These are phyloP conservation scores for Myopa tessellatipennis DNA, from an alignment of 2,888 invertebrate genomes.

Conservation along the genomic window DNA sequence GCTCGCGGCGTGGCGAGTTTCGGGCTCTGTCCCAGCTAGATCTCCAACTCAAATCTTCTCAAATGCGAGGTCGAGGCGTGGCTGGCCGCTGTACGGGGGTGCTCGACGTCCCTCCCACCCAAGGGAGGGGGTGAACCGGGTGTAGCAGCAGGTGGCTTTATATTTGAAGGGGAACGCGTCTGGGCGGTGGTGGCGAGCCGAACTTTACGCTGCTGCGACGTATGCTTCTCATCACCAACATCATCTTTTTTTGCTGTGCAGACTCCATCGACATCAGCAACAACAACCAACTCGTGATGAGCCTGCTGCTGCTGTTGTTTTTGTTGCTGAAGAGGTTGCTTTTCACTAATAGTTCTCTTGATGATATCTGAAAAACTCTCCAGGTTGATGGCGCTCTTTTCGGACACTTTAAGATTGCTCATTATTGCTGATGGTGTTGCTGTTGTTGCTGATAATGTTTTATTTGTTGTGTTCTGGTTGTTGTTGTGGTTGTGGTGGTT, in stretches of 20 bases:
- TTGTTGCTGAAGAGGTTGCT: constrained; percentile 57
- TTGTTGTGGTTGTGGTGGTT: constrained; percentile 43
- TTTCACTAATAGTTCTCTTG: constrained; percentile 65
- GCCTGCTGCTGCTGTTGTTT: constrained; percentile 54
- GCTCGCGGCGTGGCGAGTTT: constrained; percentile 6
- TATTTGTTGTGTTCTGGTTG: constrained; percentile 38
- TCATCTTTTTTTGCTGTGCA: constrained; percentile 31
- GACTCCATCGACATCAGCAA: constrained; percentile 36
- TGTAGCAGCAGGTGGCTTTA: constrained; percentile 38
- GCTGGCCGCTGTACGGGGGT: constrained; percentile 40
- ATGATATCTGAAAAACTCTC: constrained; percentile 56
- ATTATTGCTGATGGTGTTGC: constrained; percentile 47
- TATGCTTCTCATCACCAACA: constrained; percentile 50
- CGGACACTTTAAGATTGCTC: constrained; percentile 48
- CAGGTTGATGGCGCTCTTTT: constrained; percentile 54
- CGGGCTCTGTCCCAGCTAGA: constrained; percentile 44
- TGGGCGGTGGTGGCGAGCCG: neutral
- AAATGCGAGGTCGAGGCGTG: constrained; percentile 66
- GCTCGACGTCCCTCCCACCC: constrained; percentile 79
- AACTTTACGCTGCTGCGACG: neutral
- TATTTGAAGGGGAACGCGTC: constrained; percentile 43
- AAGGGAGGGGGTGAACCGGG: constrained; percentile 71
- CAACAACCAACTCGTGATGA: constrained; percentile 50
- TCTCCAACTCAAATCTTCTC: constrained; percentile 75
- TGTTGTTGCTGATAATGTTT: constrained; percentile 35